phyloP scores from a whole-genome alignment of 2,113 vertebrate species.

The human (Homo sapiens) region GRCh38 chr21:44051001-44051500 shows the following conservation, averaged over 20 bases:
- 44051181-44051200: no score
- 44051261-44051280: background rate
- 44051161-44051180: no score
- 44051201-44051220: background rate
- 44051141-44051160: no score
- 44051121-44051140: no score
- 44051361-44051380: background rate
- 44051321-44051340: no score
- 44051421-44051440: background rate
- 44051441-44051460: background rate
- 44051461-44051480: fast-evolving
- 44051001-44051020: no score
- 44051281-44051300: background rate
- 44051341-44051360: background rate
- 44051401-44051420: background rate
- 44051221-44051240: background rate
- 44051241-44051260: background rate
- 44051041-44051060: no score
- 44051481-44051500: background rate
- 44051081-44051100: no score
- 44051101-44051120: no score
- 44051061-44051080: no score
- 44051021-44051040: no score
- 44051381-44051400: background rate
- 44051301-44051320: background rate